Conservation (phyloP, 2,113 vertebrate species). For the Alligator mississippiensis region DNA sequence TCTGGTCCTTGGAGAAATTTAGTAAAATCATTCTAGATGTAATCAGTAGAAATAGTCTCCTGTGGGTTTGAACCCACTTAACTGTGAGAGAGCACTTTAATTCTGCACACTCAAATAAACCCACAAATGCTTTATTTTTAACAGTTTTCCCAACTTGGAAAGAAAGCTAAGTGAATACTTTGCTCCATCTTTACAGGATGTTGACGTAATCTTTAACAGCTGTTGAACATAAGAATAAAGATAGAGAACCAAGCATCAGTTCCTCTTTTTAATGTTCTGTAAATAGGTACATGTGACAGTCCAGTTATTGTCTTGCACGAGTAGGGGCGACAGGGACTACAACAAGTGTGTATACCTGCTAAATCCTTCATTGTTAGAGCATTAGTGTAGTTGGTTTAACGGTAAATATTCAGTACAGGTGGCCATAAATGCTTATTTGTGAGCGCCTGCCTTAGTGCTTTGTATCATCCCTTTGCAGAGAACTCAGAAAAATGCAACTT, state of each 20-base stretch:
- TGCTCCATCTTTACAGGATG: conserved; percentile 9
- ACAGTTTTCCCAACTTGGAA: conserved; percentile 46
- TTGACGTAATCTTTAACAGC: conserved; percentile 21
- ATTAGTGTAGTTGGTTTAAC: not conserved
- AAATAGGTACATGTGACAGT: fast-evolving
- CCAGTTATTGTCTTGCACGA: not conserved
- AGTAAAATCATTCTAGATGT: not conserved
- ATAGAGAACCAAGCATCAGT: not conserved
- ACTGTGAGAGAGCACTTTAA: not conserved
- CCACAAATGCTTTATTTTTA: conserved; percentile 59
- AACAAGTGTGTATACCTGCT: not conserved
- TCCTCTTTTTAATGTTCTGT: not conserved
- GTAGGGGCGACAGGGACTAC: not conserved
- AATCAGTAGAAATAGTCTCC: not conserved
- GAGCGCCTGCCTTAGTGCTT: not conserved
- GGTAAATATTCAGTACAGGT: not conserved
- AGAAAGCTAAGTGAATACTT: conserved; percentile 8
- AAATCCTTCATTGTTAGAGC: not conserved
- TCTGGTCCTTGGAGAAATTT: not conserved
- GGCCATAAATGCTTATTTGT: not conserved
- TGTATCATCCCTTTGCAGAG: not conserved
- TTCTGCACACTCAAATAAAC: not conserved
- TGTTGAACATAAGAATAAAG: not conserved
- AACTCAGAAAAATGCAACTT: not conserved
- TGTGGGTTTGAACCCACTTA: not conserved